phyloP scores from a whole-genome alignment of 37 sponge, comb jelly and placozoan genomes.

The Geodia barretti region DNA sequence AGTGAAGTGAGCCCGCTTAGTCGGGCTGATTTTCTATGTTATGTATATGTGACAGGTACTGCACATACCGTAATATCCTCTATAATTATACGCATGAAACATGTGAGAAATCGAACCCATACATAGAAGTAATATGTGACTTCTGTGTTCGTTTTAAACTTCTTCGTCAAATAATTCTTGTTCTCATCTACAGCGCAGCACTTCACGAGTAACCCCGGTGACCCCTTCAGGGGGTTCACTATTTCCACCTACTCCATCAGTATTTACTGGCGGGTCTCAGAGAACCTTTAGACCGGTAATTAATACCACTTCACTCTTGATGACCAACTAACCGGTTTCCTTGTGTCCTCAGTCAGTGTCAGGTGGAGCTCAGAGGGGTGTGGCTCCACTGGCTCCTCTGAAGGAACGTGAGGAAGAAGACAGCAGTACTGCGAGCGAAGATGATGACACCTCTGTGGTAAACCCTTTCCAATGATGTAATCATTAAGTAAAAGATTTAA shows the following conservation, averaged over 20 bases:
- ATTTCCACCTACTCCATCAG: background rate
- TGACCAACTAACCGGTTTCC: no score
- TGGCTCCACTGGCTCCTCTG: background rate
- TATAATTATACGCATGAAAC: no score
- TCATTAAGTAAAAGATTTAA: no score
- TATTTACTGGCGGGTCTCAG: background rate
- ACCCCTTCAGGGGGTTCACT: background rate
- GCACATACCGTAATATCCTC: no score
- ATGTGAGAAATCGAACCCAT: no score
- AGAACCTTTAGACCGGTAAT: background rate
- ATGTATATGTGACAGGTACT: background rate
- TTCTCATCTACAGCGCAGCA: slow-evolving; percentile 18
- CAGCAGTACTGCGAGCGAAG: background rate
- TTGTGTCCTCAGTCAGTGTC: background rate
- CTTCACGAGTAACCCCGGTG: background rate
- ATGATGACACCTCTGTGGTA: background rate
- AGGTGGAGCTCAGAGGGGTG: slow-evolving; percentile 1
- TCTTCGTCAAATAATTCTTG: no score
- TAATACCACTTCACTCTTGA: no score
- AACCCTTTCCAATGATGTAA: no score
- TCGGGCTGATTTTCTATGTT: no score
- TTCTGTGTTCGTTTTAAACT: no score
- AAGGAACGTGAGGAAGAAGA: background rate
- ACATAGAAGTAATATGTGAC: no score
- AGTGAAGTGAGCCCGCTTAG: no score